Evolutionary conservation across 2,888 invertebrate genomes (phyloP).

Genomic region (Deroplatys truncata): DNA sequence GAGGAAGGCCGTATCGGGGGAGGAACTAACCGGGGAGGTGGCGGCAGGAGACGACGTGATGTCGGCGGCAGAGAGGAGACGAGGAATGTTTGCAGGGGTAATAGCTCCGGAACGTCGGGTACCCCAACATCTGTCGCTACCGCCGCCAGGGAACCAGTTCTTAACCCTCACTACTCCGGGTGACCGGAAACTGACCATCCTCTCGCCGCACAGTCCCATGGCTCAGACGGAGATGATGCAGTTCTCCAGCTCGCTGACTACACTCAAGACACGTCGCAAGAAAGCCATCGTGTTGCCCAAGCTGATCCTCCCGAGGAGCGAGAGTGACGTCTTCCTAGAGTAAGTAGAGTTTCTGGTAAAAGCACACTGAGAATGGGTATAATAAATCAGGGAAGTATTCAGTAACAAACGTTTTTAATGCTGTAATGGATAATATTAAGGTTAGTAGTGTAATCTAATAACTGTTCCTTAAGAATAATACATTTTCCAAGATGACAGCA

Average conservation of each 20-base stretch:
- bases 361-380: no score
- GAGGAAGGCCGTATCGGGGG: conserved; percentile 59
- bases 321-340: conserved; percentile 63
- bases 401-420: no score
- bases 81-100: conserved; percentile 58
- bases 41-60: conserved; percentile 52
- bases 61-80: conserved; percentile 55
- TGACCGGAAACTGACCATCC: conserved; percentile 66
- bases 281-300: conserved; percentile 70
- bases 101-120: conserved; percentile 50
- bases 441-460: no score
- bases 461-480: no score
- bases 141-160: conserved; percentile 59
- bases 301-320: conserved; percentile 69
- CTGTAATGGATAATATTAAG: no score
- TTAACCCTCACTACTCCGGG: conserved; percentile 49
- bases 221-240: conserved; percentile 61
- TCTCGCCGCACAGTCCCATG: conserved; percentile 75
- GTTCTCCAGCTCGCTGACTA: conserved; percentile 38
- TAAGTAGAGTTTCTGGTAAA: conserved; percentile 46
- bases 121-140: conserved; percentile 66
- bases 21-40: conserved; percentile 46
- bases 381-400: no score
- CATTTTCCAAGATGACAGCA: no score
- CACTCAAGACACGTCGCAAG: conserved; percentile 60